These are phyloP conservation scores for Manduca sexta DNA, from an alignment of 1,140 invertebrate genomes.

Conservation along the genomic window DNA sequence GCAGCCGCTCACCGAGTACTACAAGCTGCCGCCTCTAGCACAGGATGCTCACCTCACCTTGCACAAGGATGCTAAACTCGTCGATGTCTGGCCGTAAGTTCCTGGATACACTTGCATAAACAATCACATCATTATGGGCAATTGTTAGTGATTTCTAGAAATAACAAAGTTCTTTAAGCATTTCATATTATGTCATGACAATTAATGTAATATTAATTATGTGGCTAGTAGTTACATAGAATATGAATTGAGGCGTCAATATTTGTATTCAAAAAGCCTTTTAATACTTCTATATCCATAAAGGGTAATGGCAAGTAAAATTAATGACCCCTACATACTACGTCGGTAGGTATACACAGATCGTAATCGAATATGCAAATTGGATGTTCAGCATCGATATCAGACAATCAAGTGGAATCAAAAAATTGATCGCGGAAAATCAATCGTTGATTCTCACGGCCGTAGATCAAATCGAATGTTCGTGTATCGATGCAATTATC, in stretches of 20 bases:
- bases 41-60: conserved; percentile 57
- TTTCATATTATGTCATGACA: too few species aligned
- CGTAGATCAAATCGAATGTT: conserved; percentile 62
- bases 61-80: conserved; percentile 56
- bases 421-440: conserved; percentile 52
- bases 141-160: too few species aligned
- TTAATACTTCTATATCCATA: too few species aligned
- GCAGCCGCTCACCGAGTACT: conserved; percentile 61
- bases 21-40: conserved; percentile 63
- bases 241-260: too few species aligned
- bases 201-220: too few species aligned
- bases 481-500: conserved; percentile 65
- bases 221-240: too few species aligned
- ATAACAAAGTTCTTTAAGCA: too few species aligned
- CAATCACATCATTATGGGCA: too few species aligned
- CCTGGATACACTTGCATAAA: too few species aligned
- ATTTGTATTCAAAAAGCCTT: too few species aligned
- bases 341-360: background rate
- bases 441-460: conserved; percentile 66
- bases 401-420: conserved; percentile 35
- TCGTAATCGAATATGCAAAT: conserved; percentile 35
- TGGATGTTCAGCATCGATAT: conserved; percentile 27
- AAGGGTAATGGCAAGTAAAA: too few species aligned
- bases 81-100: conserved; percentile 67
- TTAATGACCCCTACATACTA: too few species aligned